Percentiles rank a stretch among this genome's conserved stretches.
phyloP scores from a whole-genome alignment of 2,113 vertebrate species.

The Thalassarche chlororhynchos region DNA sequence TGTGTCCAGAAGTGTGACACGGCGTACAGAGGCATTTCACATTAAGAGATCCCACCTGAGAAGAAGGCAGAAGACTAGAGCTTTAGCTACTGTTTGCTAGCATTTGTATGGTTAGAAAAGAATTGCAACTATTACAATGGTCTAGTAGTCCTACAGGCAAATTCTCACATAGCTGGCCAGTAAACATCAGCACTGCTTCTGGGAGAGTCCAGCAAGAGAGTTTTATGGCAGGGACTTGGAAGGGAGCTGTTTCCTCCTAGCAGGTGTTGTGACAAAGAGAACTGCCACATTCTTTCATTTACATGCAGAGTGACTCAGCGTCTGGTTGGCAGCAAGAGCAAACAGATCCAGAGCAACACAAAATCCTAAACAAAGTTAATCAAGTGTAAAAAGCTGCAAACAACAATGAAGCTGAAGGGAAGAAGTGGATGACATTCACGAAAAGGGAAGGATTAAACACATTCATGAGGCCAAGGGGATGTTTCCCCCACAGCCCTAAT shows the following conservation, averaged over 20 bases:
- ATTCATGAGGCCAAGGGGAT: background rate
- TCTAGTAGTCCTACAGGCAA: background rate
- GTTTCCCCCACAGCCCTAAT: background rate
- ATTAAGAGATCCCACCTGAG: conserved; percentile 89
- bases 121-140: background rate
- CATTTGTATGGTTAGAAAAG: background rate
- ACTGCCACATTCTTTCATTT: background rate
- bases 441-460: background rate
- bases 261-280: conserved; percentile 28
- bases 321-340: background rate
- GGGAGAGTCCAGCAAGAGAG: background rate
- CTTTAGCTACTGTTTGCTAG: background rate
- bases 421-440: background rate
- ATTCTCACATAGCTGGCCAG: background rate
- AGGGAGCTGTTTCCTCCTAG: background rate
- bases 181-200: background rate
- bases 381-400: background rate
- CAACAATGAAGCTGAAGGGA: background rate
- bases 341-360: background rate
- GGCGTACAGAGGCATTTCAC: conserved; percentile 95
- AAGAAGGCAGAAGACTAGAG: conserved; percentile 13
- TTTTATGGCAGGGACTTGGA: background rate
- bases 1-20: conserved; percentile 96
- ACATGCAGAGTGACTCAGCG: background rate
- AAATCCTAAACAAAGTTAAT: background rate